Base-by-base conservation (phyloP, 1,140 invertebrate species). In the Aradophagus sp. region DNA sequence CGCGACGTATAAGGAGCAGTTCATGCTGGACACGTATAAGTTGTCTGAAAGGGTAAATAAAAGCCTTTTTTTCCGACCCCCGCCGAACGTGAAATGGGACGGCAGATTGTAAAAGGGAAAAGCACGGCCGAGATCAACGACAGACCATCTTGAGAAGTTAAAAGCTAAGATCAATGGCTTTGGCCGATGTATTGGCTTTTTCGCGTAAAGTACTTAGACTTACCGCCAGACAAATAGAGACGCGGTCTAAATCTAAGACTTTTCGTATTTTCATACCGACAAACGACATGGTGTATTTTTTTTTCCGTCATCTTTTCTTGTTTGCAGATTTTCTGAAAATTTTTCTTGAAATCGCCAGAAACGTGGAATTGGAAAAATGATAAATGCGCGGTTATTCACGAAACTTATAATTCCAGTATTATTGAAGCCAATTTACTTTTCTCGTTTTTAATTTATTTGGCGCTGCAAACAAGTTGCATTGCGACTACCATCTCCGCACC, bases 91-190 rank as follows among this genome's bases (percentile, higher is more conserved):
- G 26, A 39, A 48, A 48, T 55, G 17, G 42, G 32, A 55, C 11
- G 15, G 29, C 32, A 29, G 17, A 29, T 26, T 20, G 32, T 27
- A n/a, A n/a, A 39, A 27, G 26, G 38, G 41, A 42, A 42, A 48
- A 59, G 34, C 55, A 39, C 32, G 16, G 38, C 31, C 15, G 23
- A 26, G 45, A 65, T 56, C 16, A 41, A 35, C 15, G 27, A 41
- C 42, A 26, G 36, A 32, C 29, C 44, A 56, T 42, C 58, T 42
- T 50, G 44, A 42, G 44, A 66, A 66, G 62, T 66, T 66, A 56
- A 56, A 66, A 66, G 62, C 62, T 50, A 66, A 66, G 62, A 66
- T 66, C 62, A 66, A 66, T 66, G 62, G 52, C 36, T 50, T 47
- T 48, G 16, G 50, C 50, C 44, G 26, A 66, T 66, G 44, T 48